These are phyloP conservation scores for Drosophila leontia DNA, from an alignment of 1,140 invertebrate species.

Conservation along the genomic window DNA sequence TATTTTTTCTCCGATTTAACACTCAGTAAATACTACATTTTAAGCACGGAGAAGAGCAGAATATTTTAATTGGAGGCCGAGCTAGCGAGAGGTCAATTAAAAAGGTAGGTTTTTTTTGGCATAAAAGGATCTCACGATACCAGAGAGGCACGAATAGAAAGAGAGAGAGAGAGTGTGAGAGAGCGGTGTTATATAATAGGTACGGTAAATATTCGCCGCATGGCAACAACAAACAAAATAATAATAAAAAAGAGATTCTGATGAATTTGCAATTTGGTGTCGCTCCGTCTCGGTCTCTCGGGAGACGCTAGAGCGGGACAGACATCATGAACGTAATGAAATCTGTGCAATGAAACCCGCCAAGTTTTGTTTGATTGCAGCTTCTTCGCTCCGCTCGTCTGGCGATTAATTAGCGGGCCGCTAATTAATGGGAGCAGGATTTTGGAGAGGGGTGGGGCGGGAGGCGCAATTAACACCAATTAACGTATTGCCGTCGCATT, in stretches of 20 bases:
- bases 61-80: not conserved
- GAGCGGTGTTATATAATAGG: conserved; percentile 63
- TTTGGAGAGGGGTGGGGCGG: not conserved
- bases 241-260: conserved; percentile 30
- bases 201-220: conserved; percentile 24
- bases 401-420: conserved; percentile 63
- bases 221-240: conserved; percentile 32
- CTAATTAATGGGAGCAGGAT: conserved; percentile 66
- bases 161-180: not conserved
- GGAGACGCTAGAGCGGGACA: conserved; percentile 6
- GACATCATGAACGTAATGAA: conserved; percentile 64
- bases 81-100: not conserved
- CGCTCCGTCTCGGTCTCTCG: conserved; percentile 5
- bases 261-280: conserved; percentile 62
- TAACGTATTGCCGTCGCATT: conserved; percentile 67
- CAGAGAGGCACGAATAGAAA: not conserved
- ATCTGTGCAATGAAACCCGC: conserved; percentile 77
- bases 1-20: not conserved
- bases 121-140: conserved; percentile 56
- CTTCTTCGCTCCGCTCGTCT: conserved; percentile 47
- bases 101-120: conserved; percentile 24
- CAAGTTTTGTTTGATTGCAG: conserved; percentile 75
- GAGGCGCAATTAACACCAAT: conserved; percentile 61
- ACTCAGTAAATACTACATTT: not conserved
- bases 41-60: not conserved